Evolutionary conservation across 2,888 invertebrate species (phyloP), one percentile per base, ranked within the genome.

Genomic region (Drosophila buzzatii): DNA sequence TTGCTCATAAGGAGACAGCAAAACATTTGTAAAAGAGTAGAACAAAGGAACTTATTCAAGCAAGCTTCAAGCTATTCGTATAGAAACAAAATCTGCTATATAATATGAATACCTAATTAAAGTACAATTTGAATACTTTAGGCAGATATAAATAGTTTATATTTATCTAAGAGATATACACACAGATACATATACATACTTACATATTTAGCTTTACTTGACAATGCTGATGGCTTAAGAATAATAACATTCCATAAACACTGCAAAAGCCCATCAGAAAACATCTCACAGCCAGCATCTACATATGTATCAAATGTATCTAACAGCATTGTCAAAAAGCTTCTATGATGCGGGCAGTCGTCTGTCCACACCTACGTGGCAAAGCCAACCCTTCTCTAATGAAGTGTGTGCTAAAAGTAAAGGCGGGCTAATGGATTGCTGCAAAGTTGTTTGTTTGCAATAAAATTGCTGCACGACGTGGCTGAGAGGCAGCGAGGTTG

Each of bases 321-420:
- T 14, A 45, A 12, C 8, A 45, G 45, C 23, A 27, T 27, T 44
- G 44, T 7, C 44, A 23, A 44, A 39, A 16, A 16, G 2, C 42
- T 18, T 5, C 10, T 2, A n/a, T n/a, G 33, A 33, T 51, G 31
- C 12, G 49, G 49, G 49, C 12, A 12, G 47, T 49, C 27, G 5
- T 49, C 49, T 9, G 49, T 33, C 49, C 49, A 51, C 49, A 7
- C n/a, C 31, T 4, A 49, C 51, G 33, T 14, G 12, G 10, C 7
- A 8, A 0, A 20, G 51, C 8, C 7, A 35, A 14, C 33, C 51
- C 51, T 35, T 35, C 51, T 51, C 51, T 51, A 51, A 51, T 51
- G 51, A 51, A 35, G 33, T 35, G 35, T 35, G 35, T 35, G 51
- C 51, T 51, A 51, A 51, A 51, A 12, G 33, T 35, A 51, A 51